Base-by-base conservation (phyloP, 2,113 vertebrate species). In the Fregetta grallaria region DNA sequence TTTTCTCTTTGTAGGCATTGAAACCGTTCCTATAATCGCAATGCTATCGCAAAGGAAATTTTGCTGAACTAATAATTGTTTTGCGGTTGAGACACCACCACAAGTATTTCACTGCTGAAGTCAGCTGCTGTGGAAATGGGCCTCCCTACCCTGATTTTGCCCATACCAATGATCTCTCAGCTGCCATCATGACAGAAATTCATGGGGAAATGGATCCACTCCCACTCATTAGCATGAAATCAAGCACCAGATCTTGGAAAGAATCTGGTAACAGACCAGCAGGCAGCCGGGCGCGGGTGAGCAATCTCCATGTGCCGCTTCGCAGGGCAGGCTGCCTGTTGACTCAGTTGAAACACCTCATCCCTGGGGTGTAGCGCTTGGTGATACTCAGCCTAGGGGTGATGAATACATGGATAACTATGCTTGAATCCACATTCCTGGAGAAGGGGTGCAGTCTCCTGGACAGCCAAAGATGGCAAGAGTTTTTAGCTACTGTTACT, bases 401-500 rank as follows among this genome's bases (percentile, higher is more conserved):
- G 89, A 86, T 95, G 96, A 96, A 47, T 88, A 88, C 2, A 0
- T 36, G 74, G 94, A 85, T 92, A 84, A 19, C 77, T 97, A 88
- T 95, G 91, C 72, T 75, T 84, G 27, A 63, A 75, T 94, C 61
- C 40, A 16, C 90, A 86, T 96, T 96, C 95, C 76, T 84, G 80
- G 66, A 77, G 82, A 92, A 92, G 61, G 83, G 53, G 92, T 94
- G 94, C 83, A 96, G 94, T 86, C 79, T 92, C 44, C 70, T 81
- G 73, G 70, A n/a, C 40, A 23, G 53, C 83, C 89, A 87, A 96
- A 95, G 80, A 91, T 68, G 77, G 92, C 26, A 74, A 89, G 86
- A 75, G 80, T 94, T 94, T 94, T 92, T 96, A 96, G 76, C 82
- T 95, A 92, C 92, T 89, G 91, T 92, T 94, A 90, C 94, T 94